Conservation (phyloP, 2,888 invertebrate genomes). For the Habrosyne pyritoides region DNA sequence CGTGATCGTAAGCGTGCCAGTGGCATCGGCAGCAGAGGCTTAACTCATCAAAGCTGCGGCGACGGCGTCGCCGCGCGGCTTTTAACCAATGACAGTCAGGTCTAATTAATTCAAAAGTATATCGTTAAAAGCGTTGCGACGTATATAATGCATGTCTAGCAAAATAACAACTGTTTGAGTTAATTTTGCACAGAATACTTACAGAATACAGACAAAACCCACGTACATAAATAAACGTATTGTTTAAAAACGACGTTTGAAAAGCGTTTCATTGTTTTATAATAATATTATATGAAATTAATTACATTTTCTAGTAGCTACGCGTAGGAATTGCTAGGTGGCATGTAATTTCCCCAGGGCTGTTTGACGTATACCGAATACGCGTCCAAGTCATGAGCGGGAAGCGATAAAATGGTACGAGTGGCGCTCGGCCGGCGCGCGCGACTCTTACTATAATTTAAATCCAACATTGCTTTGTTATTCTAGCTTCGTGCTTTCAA, state of each 20-base stretch:
- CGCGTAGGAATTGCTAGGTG: slow-evolving; percentile 56
- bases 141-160: neutral
- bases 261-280: slow-evolving; percentile 49
- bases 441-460: slow-evolving; percentile 15
- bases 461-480: slow-evolving; percentile 17
- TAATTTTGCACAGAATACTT: neutral
- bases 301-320: slow-evolving; percentile 60
- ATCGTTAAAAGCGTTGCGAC: neutral
- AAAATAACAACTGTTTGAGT: neutral
- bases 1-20: slow-evolving; percentile 48
- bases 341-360: slow-evolving; percentile 70
- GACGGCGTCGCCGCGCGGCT: neutral
- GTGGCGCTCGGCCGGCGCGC: neutral
- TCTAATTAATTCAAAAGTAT: neutral
- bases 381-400: slow-evolving; percentile 33
- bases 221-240: slow-evolving; percentile 16
- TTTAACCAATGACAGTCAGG: neutral
- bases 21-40: slow-evolving; percentile 11
- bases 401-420: slow-evolving; percentile 26
- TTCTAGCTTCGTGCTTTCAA: slow-evolving; percentile 18
- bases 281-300: slow-evolving; percentile 50
- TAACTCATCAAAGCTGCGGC: neutral
- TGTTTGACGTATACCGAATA: slow-evolving; percentile 42
- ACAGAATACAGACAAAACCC: slow-evolving; percentile 1
- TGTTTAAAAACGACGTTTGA: slow-evolving; percentile 24